Conservation (phyloP, 1,140 invertebrate species). For the Lerema accius region DNA sequence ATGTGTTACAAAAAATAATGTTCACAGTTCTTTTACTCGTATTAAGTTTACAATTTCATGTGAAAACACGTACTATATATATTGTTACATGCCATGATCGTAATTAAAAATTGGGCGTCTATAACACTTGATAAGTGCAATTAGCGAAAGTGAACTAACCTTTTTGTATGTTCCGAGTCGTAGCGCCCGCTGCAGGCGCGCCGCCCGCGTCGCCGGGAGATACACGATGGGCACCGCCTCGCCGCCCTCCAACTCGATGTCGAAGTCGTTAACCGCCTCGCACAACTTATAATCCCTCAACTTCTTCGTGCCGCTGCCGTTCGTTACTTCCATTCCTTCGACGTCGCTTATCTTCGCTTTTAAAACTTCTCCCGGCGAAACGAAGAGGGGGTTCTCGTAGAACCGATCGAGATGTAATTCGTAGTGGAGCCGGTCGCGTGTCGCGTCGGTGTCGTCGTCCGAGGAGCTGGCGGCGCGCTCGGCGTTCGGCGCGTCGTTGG, state of each 20-base stretch:
- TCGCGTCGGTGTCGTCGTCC: conserved; percentile 50
- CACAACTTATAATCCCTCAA: conserved; percentile 75
- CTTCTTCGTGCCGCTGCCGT: conserved; percentile 67
- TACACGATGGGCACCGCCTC: conserved; percentile 74
- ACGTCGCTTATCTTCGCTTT: conserved; percentile 64
- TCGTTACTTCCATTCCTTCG: conserved; percentile 62
- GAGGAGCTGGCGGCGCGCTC: conserved; percentile 49
- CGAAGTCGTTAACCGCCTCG: conserved; percentile 74
- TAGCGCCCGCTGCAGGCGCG: conserved; percentile 65
- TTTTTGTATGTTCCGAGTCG: conserved; percentile 69
- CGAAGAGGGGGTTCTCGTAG: conserved; percentile 63
- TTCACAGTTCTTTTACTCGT: too few relatives aligned
- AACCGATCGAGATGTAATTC: conserved; percentile 54
- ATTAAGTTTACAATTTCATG: too few relatives aligned
- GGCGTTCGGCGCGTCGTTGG: conserved; percentile 42
- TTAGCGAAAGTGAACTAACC: too few relatives aligned
- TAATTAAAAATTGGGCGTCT: too few relatives aligned
- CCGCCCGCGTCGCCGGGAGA: conserved; percentile 66
- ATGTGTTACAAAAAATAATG: too few relatives aligned
- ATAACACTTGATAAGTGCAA: too few relatives aligned
- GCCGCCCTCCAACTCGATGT: conserved; percentile 65
- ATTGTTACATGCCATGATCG: too few relatives aligned
- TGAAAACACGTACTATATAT: too few relatives aligned
- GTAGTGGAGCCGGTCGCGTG: too few relatives aligned
- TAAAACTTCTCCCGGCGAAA: conserved; percentile 61